Base-by-base conservation (phyloP, 2,113 vertebrate genomes). In the Pagrus major region DNA sequence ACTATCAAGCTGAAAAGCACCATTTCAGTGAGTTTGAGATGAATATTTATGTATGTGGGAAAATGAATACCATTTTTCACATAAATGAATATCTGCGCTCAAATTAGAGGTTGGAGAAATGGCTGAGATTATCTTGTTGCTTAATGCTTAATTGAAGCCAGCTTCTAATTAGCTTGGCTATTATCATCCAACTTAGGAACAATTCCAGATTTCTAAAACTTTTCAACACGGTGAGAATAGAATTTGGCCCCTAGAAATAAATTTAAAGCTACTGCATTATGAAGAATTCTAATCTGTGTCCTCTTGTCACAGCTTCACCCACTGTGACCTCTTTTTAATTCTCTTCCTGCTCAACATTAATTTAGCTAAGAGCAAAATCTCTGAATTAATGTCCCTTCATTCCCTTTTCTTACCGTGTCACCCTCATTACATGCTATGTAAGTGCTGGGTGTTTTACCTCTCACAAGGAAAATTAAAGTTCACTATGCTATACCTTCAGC, bases 91-190 rank as follows among this genome's bases (percentile, higher is more conserved):
- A 92, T 91, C 83, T 78, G 81, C 46, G 12, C 83, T 91, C 88
- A 91, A 89, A 93, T 92, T 90, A 89, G 86, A 89, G 88, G 86
- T 86, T 88, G 91, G 80, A 90, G 91, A 80, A 92, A 93, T 89
- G 82, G 81, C 68, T 25, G 83, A 89, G 90, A 92, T 89, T 84
- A 92, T 92, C 84, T 90, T 91, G 83, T 93, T 92, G 84, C 90
- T 84, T 91, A 90, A 92, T 92, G 81, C 88, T 91, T 92, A 93
- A 93, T 92, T 94, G 87, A 92, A 93, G 88, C 71, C 90, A 75
- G 84, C 84, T 84, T 82, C 89, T 93, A 92, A 94, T 93, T 94
- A 92, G 87, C 86, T 88, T 71, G 67, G 81, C 89, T 89, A 90
- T 93, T 89, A 91, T 93, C 88, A 88, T 88, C 76, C 78, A 87